phyloP scores from a whole-genome alignment of 2,113 vertebrate genomes.

The Perccottus glenii region DNA sequence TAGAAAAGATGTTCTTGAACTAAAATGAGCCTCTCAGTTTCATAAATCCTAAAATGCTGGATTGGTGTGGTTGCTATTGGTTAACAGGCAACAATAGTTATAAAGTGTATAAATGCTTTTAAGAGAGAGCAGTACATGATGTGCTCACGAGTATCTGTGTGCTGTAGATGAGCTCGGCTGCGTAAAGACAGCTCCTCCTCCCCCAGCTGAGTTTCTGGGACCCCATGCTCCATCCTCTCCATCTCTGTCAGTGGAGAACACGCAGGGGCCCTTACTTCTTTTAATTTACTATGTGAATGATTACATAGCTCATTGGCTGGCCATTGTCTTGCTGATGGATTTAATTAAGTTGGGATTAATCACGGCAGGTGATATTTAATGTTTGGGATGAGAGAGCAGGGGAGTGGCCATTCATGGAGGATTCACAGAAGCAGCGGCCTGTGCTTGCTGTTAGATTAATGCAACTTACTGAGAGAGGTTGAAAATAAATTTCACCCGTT shows the following conservation, averaged over 20 bases:
- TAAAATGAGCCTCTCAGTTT: no score
- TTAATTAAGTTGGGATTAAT: slow-evolving; percentile 99
- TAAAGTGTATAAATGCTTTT: background rate
- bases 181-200: slow-evolving; percentile 22
- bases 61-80: no score
- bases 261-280: slow-evolving; percentile 84
- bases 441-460: slow-evolving; percentile 91
- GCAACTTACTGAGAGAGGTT: slow-evolving; percentile 83
- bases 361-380: slow-evolving; percentile 97
- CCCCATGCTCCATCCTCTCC: slow-evolving; percentile 82
- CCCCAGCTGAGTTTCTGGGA: slow-evolving; percentile 75
- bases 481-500: slow-evolving; percentile 75
- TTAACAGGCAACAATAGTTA: background rate
- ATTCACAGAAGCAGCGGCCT: slow-evolving; percentile 68
- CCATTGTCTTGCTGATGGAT: slow-evolving; percentile 98
- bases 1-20: no score
- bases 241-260: slow-evolving; percentile 96
- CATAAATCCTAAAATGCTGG: no score
- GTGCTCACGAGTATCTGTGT: slow-evolving; percentile 5
- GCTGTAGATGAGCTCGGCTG: slow-evolving; percentile 2
- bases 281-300: slow-evolving; percentile 98
- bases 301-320: slow-evolving; percentile 99
- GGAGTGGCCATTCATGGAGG: slow-evolving; percentile 64
- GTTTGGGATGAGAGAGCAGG: slow-evolving; percentile 79
- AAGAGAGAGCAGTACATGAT: background rate